Base-by-base conservation (phyloP, 2,888 invertebrate species). In the Drosophila kanekoi region DNA sequence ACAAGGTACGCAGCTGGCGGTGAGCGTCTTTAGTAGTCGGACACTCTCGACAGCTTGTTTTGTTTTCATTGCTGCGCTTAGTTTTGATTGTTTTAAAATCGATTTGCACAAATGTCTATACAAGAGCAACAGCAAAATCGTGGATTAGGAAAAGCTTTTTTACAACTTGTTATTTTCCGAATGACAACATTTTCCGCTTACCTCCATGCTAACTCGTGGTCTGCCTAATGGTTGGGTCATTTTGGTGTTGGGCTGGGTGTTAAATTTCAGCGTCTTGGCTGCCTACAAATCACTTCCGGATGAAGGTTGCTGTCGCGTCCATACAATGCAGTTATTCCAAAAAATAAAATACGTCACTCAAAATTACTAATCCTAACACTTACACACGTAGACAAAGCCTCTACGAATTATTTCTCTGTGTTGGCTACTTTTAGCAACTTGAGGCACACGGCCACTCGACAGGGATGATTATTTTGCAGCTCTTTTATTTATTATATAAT, bases 81-180 rank as follows among this genome's bases (percentile, higher is more conserved):
- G 63, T 51, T 79, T 75, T 62, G 59, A 77, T 73, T 76, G 66
- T 77, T 81, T 79, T 77, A 90, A 90, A 90, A 90, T 90, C 90
- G 89, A 90, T 90, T 88, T 54, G 71, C 58, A 83, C 58, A 66
- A 70, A 81, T 83, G 82, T 81, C 81, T 61, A 83, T 83, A 82
- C 69, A 47, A 32, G 28, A 62, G 65, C n/a, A n/a, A 67, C 59
- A 40, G 43, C 43, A 61, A 41, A 58, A 48, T 23, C 56, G 23
- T 47, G 23, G 37, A 56, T 43, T 38, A 38, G 37, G 38, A 45
- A 54, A 49, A 41, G 37, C 44, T 47, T 40, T 64, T 56, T 38
- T 56, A 61, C 32, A 20, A 35, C 40, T 47, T 57, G 23, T 58
- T 64, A 74, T 80, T 62, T 82, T 77, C 77, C 80, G 45, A 64